Base-by-base conservation (phyloP, 2,888 invertebrate genomes). In the Meliscaeva auricollis region DNA sequence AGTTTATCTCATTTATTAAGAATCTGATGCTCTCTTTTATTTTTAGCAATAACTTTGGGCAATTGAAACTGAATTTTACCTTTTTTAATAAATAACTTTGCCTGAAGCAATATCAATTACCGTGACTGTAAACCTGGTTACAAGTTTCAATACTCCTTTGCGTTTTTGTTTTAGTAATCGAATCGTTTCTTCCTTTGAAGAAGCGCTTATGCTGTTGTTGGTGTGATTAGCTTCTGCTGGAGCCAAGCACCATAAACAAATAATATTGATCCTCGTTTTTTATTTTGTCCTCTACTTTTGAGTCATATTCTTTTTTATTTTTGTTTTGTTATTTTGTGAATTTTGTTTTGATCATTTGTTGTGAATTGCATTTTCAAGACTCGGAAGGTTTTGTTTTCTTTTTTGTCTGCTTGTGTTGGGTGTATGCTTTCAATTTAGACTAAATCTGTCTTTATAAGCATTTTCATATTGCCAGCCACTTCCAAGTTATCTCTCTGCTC, bases 301-400 rank as follows among this genome's bases (percentile, higher is more conserved):
- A 38, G 56, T 64, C 62, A 35, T 56, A 70, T 38, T 66, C 13
- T 62, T 62, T 58, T 66, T n/a, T n/a, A n/a, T n/a, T 50, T 60
- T 44, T 58, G 44, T 30, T 62, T 70, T 70, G 46, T 46, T 62
- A 22, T 77, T 44, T 70, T 58, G n/a, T 66, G 66, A 30, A 76
- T 84, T 77, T 82, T 84, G 74, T 84, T 79, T 79, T 84, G 79
- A 84, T 84, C 74, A 75, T 74, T 74, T 66, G 60, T 66, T 41
- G 68, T 73, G 66, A 68, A 72, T 78, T 83, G 83, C 79, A 83
- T 79, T 73, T 78, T 35, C 26, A 46, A 35, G 35, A 69, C 30
- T 54, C 30, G 15, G 4, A 54, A 15, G 30, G 20, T 52, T 68
- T 22, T 66, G 17, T 70, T 26, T 26, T 26, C 26, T 2, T 26